Conservation (phyloP, 2,113 vertebrate species). For the Enhydra lutris region DNA sequence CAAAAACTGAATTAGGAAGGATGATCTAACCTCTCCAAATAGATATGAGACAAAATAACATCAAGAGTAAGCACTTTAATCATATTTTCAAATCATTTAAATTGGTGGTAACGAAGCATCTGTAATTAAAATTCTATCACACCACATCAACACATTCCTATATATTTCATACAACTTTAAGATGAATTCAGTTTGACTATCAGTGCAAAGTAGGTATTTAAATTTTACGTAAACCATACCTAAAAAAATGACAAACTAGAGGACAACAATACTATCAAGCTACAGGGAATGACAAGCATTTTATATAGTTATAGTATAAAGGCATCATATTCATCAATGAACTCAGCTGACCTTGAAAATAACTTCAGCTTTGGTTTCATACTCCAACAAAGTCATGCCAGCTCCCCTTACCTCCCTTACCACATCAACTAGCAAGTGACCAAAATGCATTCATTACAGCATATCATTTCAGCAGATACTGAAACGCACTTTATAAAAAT, state of each 20-base stretch:
- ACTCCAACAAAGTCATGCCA: slow-evolving; percentile 68
- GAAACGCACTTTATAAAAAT: slow-evolving; percentile 73
- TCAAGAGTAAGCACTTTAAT: neutral
- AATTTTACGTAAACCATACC: slow-evolving; percentile 19
- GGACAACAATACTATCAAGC: slow-evolving; percentile 6
- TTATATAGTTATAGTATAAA: slow-evolving; percentile 51
- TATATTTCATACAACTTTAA: slow-evolving; percentile 39
- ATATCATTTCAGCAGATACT: slow-evolving; percentile 69
- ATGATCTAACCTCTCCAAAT: slow-evolving; percentile 1
- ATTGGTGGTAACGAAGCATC: slow-evolving; percentile 13
- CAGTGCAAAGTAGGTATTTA: slow-evolving; percentile 7
- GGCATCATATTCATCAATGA: slow-evolving; percentile 60
- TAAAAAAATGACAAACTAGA: slow-evolving; percentile 44
- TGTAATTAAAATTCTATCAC: slow-evolving; percentile 44
- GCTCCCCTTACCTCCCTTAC: slow-evolving; percentile 16
- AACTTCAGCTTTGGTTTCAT: slow-evolving; percentile 69
- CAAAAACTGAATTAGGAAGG: slow-evolving; percentile 22
- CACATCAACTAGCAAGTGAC: slow-evolving; percentile 59
- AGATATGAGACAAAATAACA: slow-evolving; percentile 18
- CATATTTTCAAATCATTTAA: slow-evolving; percentile 46
- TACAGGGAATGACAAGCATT: slow-evolving; percentile 29
- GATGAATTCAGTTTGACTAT: neutral
- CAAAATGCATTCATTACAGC: slow-evolving; percentile 58
- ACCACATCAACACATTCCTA: neutral
- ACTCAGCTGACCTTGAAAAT: slow-evolving; percentile 71